These are phyloP conservation scores for Threskiornis aethiopicus DNA, from an alignment of 2,797 vertebrate species.

Conservation along the genomic window DNA sequence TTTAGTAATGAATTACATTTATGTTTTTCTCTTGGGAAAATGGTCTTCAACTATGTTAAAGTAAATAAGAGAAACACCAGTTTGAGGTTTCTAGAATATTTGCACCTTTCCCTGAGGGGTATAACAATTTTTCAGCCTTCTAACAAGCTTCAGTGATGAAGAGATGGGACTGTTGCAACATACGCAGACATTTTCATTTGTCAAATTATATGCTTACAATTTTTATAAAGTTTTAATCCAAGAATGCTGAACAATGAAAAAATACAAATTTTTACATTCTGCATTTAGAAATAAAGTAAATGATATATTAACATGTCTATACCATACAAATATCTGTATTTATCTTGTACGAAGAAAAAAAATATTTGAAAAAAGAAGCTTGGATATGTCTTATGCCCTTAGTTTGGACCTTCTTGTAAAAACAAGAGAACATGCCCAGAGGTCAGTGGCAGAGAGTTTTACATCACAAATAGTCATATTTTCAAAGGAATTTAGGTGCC, in stretches of 20 bases:
- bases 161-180: neutral
- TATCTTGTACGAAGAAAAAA: neutral
- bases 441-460: neutral
- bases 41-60: neutral
- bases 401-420: neutral
- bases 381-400: neutral
- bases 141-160: neutral
- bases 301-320: neutral
- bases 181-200: neutral
- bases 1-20: neutral
- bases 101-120: neutral
- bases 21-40: neutral
- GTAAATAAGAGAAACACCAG: neutral
- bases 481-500: neutral
- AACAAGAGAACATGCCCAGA: neutral
- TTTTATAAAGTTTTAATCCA: neutral
- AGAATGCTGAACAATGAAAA: neutral
- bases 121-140: neutral
- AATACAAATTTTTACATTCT: neutral
- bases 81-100: neutral
- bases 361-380: neutral
- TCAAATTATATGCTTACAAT: neutral
- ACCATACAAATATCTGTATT: neutral
- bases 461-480: neutral
- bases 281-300: neutral